phyloP scores from a whole-genome alignment of 1,140 invertebrate genomes.

The Tribolium castaneum region DNA sequence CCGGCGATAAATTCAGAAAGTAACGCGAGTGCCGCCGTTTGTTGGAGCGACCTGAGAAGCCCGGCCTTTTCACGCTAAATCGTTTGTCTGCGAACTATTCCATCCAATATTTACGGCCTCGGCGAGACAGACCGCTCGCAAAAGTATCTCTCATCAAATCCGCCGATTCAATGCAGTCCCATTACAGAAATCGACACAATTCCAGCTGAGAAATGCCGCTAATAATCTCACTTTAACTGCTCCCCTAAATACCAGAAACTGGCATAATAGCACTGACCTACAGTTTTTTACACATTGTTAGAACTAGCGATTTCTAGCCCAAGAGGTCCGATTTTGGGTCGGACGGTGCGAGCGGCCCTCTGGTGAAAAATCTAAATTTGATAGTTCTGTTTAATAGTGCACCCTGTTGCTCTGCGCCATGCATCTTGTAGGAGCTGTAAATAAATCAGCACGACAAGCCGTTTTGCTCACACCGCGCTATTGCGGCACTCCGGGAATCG shows the following conservation, averaged over 20 bases:
- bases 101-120: conserved; percentile 43
- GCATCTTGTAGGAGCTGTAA: conserved; percentile 43
- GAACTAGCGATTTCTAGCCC: too few species aligned
- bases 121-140: conserved; percentile 26
- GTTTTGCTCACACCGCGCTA: conserved; percentile 34
- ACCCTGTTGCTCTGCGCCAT: conserved; percentile 39
- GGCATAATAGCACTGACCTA: too few species aligned
- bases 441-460: conserved; percentile 40
- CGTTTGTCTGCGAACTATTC: conserved; percentile 43
- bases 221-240: neutral
- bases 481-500: conserved; percentile 27
- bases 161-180: neutral
- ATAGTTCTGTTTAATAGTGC: neutral
- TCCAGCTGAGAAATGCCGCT: neutral
- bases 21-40: conserved; percentile 27
- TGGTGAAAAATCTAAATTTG: neutral
- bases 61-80: conserved; percentile 40
- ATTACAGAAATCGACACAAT: neutral
- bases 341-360: neutral
- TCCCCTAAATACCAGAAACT: too few species aligned
- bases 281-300: too few species aligned
- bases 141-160: conserved; percentile 38
- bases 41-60: conserved; percentile 18
- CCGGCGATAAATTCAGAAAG: conserved; percentile 21
- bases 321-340: too few species aligned